Conservation (phyloP, 1,140 invertebrate species). For the Listronotus bonariensis region DNA sequence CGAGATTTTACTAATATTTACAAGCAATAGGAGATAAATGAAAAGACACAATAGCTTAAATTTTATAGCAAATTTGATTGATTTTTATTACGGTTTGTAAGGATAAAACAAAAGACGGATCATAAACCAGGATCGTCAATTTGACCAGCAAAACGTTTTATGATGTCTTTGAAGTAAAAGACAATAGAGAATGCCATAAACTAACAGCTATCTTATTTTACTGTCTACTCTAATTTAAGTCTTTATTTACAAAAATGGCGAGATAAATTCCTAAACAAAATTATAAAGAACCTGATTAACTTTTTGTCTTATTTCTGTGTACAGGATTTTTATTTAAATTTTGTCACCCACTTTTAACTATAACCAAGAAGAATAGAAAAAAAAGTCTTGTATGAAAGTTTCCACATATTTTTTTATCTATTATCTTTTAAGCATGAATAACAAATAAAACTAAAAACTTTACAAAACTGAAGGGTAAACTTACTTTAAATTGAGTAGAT, state of each 20-base stretch:
- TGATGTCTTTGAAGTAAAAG: constrained; percentile 13
- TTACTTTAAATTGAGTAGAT: too few species aligned
- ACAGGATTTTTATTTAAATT: too few species aligned
- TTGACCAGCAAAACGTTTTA: constrained; percentile 20
- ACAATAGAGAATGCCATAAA: constrained; percentile 18
- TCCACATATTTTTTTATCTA: too few species aligned
- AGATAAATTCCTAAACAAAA: too few species aligned
- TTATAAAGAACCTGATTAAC: too few species aligned
- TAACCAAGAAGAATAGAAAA: too few species aligned
- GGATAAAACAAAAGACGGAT: constrained; percentile 7
- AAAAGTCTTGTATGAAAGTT: too few species aligned
- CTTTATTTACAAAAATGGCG: constrained; percentile 5
- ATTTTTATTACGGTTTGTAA: constrained; percentile 8
- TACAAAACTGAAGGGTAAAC: too few species aligned
- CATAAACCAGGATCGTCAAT: constrained; percentile 12
- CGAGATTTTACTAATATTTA: constrained; percentile 1
- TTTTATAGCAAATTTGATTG: constrained; percentile 13
- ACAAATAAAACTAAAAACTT: too few species aligned
- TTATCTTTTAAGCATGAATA: too few species aligned
- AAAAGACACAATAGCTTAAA: constrained; percentile 13
- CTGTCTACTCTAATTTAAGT: constrained; percentile 6
- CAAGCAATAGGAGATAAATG: constrained; percentile 6
- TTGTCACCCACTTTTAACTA: too few species aligned
- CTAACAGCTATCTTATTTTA: constrained; percentile 8
- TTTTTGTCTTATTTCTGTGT: too few species aligned